Conservation (phyloP, 2,888 invertebrate genomes). For the Habrosyne pyritoides region DNA sequence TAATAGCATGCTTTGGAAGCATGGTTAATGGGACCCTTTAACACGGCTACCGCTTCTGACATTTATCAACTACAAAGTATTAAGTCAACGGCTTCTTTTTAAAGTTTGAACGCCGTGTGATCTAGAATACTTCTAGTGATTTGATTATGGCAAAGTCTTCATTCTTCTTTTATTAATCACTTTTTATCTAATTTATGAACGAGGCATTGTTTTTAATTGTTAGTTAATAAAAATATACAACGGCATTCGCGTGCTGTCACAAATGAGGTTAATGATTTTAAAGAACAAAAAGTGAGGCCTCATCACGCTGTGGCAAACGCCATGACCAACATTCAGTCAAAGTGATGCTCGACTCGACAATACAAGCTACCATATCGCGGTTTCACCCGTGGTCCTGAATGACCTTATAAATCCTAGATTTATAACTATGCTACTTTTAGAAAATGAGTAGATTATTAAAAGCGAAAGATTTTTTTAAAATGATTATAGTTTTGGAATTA, state of each 20-base stretch:
- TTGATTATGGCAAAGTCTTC: too few relatives aligned
- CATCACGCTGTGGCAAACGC: conserved; percentile 14
- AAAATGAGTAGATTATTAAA: too few relatives aligned
- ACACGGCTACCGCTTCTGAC: background rate
- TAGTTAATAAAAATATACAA: conserved; percentile 19
- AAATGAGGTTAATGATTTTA: conserved; percentile 52
- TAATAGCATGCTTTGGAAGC: conserved; percentile 27
- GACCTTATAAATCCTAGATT: too few relatives aligned
- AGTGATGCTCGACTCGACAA: conserved; percentile 3
- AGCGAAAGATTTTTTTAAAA: too few relatives aligned
- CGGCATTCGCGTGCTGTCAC: conserved; percentile 39
- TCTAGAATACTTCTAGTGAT: background rate
- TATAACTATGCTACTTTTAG: too few relatives aligned
- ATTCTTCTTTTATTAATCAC: too few relatives aligned
- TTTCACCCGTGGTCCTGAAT: too few relatives aligned
- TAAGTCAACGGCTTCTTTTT: too few relatives aligned
- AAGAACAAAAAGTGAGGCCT: conserved; percentile 46
- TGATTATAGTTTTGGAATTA: background rate
- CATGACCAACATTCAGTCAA: conserved; percentile 34
- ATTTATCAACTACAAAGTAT: too few relatives aligned
- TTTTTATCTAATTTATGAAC: background rate
- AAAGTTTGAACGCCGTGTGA: background rate
- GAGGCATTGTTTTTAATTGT: background rate
- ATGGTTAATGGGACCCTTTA: background rate
- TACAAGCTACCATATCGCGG: too few relatives aligned